Evolutionary conservation across 2,113 vertebrate species (phyloP).

Genomic region (Microtus ochrogaster): DNA sequence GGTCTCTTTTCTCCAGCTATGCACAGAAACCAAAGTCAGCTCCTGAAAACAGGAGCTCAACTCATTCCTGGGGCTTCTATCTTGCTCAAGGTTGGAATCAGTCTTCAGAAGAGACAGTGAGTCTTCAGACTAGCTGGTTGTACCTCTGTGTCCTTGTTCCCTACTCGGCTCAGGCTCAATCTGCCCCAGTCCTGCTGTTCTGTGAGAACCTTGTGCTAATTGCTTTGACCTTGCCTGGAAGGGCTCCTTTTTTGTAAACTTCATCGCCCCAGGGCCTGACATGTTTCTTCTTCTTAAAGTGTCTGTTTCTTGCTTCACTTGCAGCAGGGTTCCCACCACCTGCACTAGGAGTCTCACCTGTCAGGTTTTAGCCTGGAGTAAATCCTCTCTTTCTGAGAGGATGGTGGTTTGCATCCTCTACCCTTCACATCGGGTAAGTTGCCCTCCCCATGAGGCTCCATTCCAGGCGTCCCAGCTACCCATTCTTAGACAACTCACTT

Average conservation of each 20-base stretch:
- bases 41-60: not conserved
- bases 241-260: not conserved
- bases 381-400: not conserved
- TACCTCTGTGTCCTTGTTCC: not conserved
- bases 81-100: not conserved
- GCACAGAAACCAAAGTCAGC: not conserved
- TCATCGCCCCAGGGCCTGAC: too few species aligned
- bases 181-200: not conserved
- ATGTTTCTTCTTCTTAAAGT: not conserved
- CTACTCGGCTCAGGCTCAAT: not conserved
- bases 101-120: not conserved
- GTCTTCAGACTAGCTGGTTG: not conserved
- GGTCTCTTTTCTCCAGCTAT: not conserved
- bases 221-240: not conserved
- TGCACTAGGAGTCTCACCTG: not conserved
- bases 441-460: not conserved
- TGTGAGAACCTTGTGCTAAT: not conserved
- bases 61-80: not conserved
- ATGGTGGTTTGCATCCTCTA: not conserved
- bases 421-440: too few species aligned
- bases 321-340: not conserved
- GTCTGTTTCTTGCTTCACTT: not conserved
- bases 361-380: not conserved
- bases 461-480: too few species aligned
- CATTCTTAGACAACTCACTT: not conserved